Evolutionary conservation across 2,797 vertebrate genomes (phyloP).

Genomic region (Hippoglossus hippoglossus): DNA sequence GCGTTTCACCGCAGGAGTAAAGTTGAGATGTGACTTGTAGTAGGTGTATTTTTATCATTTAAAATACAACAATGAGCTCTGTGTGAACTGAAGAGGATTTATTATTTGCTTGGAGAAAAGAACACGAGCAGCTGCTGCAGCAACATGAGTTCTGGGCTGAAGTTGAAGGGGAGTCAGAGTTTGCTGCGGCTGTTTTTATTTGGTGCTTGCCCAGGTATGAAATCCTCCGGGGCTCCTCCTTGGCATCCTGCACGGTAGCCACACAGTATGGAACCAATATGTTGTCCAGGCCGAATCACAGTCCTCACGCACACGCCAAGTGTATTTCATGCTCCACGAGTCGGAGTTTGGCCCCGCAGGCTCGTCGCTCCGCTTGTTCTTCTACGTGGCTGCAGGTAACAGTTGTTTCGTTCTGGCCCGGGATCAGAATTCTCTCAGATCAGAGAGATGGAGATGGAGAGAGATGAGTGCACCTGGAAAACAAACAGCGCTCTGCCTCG

Average conservation of each 20-base stretch:
- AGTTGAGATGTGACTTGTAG: too few species aligned
- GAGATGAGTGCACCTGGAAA: conserved; percentile 55
- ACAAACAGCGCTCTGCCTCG: conserved; percentile 55
- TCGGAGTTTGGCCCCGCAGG: conserved; percentile 47
- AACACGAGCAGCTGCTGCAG: conserved; percentile 9
- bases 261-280: conserved; percentile 45
- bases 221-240: conserved; percentile 42
- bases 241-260: conserved; percentile 44
- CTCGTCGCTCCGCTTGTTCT: conserved; percentile 67
- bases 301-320: conserved; percentile 44
- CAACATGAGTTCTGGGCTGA: conserved; percentile 23
- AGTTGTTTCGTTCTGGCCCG: conserved; percentile 67
- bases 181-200: conserved; percentile 43
- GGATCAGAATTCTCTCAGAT: conserved; percentile 70
- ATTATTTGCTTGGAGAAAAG: too few species aligned
- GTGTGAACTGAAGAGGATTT: too few species aligned
- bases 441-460: conserved; percentile 18
- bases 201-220: conserved; percentile 47
- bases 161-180: conserved; percentile 28
- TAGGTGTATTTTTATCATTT: too few species aligned
- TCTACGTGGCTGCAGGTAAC: conserved; percentile 63
- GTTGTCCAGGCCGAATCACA: conserved; percentile 50
- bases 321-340: conserved; percentile 57
- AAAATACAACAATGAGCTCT: too few species aligned
- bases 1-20: too few species aligned